Percentiles rank a stretch among this genome's conserved stretches.
These are phyloP conservation scores for Pipistrellus pipistrellus DNA, from an alignment of 2,797 vertebrate species.

Conservation along the genomic window DNA sequence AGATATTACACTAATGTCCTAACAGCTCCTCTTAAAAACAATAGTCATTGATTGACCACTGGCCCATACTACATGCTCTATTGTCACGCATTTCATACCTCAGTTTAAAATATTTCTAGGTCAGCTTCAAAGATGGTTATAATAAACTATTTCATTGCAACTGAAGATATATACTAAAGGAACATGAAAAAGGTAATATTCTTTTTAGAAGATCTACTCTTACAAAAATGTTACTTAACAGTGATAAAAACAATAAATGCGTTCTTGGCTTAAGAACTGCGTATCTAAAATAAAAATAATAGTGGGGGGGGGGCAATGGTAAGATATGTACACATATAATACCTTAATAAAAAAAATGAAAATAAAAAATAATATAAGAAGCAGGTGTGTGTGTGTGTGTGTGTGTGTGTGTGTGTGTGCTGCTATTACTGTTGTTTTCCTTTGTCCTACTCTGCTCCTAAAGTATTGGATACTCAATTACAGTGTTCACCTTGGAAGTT, in stretches of 20 bases:
- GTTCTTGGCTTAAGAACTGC: neutral
- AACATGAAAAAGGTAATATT: neutral
- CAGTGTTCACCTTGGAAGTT: neutral
- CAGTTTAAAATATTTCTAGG: neutral
- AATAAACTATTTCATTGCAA: neutral
- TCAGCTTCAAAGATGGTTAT: neutral
- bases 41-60: neutral
- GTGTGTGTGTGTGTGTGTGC: neutral
- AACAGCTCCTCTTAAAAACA: neutral
- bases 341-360: too few species aligned
- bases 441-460: neutral
- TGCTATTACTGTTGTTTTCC: neutral
- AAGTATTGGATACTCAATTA: neutral
- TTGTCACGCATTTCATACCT: neutral
- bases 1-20: neutral
- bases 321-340: too few species aligned
- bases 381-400: neutral
- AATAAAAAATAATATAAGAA: neutral
- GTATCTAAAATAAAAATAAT: neutral
- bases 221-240: neutral
- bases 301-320: too few species aligned
- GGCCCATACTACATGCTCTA: neutral
- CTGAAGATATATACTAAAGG: neutral
- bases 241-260: neutral
- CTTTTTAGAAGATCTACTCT: constrained; percentile 30